Percentiles rank a stretch among this genome's conserved stretches.
These are phyloP conservation scores for Pempheris klunzingeri DNA, from an alignment of 2,797 vertebrate species.

Conservation along the genomic window DNA sequence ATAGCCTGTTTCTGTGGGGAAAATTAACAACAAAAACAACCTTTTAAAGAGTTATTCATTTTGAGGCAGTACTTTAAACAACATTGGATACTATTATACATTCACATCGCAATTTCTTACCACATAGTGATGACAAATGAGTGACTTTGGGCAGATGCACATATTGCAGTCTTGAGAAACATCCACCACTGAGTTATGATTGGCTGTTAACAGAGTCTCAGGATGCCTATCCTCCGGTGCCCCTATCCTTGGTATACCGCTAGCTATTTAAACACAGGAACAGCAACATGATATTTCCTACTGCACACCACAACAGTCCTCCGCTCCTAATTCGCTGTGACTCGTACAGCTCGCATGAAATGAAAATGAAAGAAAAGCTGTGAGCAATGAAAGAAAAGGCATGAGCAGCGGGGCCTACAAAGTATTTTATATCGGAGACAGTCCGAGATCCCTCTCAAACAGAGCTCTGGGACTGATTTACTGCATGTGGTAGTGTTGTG, in stretches of 20 bases:
- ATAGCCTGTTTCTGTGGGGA: neutral
- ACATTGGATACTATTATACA: conserved; percentile 5
- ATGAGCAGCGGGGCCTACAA: conserved; percentile 35
- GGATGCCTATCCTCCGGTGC: conserved; percentile 52
- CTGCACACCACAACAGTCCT: conserved; percentile 40
- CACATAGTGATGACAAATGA: conserved; percentile 42
- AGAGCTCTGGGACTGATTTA: conserved; percentile 62
- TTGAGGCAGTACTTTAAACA: neutral
- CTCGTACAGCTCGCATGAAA: conserved; percentile 41
- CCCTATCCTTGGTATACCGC: conserved; percentile 39
- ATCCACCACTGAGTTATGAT: conserved; percentile 49
- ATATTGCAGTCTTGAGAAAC: conserved; percentile 59
- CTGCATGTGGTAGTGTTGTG: conserved; percentile 45
- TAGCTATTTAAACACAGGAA: conserved; percentile 49
- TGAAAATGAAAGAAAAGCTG: conserved; percentile 44
- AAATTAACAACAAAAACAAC: neutral
- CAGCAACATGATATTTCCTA: conserved; percentile 56
- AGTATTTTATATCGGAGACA: conserved; percentile 19
- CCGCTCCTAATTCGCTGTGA: conserved; percentile 36
- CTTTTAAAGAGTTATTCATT: neutral
- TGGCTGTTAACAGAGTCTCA: conserved; percentile 51
- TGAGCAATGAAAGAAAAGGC: conserved; percentile 46
- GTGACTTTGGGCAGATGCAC: conserved; percentile 38
- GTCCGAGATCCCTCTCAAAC: conserved; percentile 17
- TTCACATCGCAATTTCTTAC: conserved; percentile 21